These are phyloP conservation scores for Halocaridina rubra DNA, from an alignment of 2,888 invertebrate species.

Conservation along the genomic window DNA sequence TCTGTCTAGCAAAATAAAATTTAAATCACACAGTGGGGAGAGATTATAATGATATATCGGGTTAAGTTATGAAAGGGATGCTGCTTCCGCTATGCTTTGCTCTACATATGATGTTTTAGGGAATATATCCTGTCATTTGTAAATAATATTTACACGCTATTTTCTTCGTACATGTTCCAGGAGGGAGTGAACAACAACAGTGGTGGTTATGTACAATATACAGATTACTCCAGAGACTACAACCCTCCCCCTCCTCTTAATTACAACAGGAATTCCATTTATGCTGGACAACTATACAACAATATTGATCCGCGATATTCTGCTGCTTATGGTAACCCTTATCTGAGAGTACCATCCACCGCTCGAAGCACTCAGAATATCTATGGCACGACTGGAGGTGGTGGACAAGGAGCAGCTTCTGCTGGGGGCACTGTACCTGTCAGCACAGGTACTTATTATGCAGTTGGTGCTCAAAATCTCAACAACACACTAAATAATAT, in stretches of 20 bases:
- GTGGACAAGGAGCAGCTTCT: background rate
- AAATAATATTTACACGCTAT: too few relatives aligned
- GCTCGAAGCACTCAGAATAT: background rate
- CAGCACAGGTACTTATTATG: background rate
- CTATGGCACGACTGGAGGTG: background rate
- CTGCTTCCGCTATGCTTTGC: too few relatives aligned
- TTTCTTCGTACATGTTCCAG: background rate
- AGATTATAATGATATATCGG: too few relatives aligned
- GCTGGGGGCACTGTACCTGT: background rate
- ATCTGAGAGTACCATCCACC: constrained; percentile 77
- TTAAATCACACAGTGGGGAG: too few relatives aligned
- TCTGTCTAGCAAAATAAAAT: too few relatives aligned
- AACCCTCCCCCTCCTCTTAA: constrained; percentile 73
- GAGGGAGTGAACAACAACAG: constrained; percentile 70
- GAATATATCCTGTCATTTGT: too few relatives aligned
- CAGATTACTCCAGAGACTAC: constrained; percentile 89
- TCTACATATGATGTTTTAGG: too few relatives aligned
- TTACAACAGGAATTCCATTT: constrained; percentile 55
- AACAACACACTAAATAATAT: constrained; percentile 28
- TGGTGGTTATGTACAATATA: constrained; percentile 88
- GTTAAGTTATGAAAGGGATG: too few relatives aligned
- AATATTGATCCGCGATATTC: constrained; percentile 84
- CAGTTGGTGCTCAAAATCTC: background rate
- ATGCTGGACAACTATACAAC: constrained; percentile 19
- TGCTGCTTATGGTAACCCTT: constrained; percentile 87